Conservation (phyloP, 2,113 vertebrate species). For the Calyptommatus sinebrachiatus region DNA sequence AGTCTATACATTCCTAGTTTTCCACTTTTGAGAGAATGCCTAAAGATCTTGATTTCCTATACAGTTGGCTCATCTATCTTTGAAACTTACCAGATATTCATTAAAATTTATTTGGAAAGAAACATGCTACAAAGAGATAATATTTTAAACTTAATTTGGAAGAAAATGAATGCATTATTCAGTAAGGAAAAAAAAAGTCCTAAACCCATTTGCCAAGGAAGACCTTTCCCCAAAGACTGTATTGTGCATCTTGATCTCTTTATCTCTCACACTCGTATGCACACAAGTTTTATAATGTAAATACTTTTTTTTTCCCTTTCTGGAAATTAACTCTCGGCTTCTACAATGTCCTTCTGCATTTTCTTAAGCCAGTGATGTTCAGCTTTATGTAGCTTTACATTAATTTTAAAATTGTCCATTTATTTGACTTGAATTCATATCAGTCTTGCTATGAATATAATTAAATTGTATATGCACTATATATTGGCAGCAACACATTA, state of each 20-base stretch:
- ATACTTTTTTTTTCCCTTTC: background rate
- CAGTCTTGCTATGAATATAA: conserved; percentile 16
- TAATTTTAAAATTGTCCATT: background rate
- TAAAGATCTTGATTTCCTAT: background rate
- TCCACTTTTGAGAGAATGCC: background rate
- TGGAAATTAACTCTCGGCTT: background rate
- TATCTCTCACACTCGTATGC: background rate
- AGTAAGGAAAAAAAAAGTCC: background rate
- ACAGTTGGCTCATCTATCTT: background rate
- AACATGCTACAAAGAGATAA: background rate
- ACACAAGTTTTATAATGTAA: background rate
- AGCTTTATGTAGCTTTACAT: conserved; percentile 14
- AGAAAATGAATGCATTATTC: background rate
- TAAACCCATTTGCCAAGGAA: conserved; percentile 6
- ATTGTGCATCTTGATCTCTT: background rate
- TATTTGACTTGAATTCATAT: background rate
- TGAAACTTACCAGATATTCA: background rate
- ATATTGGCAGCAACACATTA: conserved; percentile 1
- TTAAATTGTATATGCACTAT: conserved; percentile 2
- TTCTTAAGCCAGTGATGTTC: background rate
- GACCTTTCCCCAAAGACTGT: conserved; percentile 1
- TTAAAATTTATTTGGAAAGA: background rate
- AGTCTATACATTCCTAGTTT: background rate
- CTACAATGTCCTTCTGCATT: background rate
- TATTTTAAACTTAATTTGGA: conserved; percentile 10